A percentile compares a stretch with the other conserved stretches of the same genome.
Evolutionary conservation across 2,113 vertebrate genomes (phyloP).

Genomic region (Chrysemys picta): DNA sequence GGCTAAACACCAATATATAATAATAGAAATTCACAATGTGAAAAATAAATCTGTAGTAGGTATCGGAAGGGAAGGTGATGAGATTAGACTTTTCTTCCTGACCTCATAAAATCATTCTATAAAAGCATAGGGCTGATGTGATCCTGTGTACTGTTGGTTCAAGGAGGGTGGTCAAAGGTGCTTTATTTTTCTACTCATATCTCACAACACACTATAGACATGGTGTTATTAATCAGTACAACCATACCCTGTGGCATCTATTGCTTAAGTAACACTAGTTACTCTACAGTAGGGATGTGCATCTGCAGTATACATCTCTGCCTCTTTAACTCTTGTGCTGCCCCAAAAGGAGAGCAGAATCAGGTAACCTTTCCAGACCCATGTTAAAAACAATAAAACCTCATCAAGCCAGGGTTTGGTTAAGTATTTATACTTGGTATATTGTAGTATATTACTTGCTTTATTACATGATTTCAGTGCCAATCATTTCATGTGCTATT

Average conservation of each 20-base stretch:
- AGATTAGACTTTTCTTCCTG: fast-evolving
- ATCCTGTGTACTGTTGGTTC: background rate
- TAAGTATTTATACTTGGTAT: background rate
- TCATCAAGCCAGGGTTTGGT: background rate
- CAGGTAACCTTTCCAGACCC: conserved; percentile 32
- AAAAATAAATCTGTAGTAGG: background rate
- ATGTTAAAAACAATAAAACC: conserved; percentile 21
- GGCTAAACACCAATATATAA: background rate
- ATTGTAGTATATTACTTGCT: background rate
- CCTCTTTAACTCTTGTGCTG: conserved; percentile 32
- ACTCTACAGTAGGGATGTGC: conserved; percentile 18
- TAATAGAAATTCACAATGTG: background rate
- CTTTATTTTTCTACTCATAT: conserved; percentile 48
- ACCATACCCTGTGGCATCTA: conserved; percentile 21
- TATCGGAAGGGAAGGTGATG: background rate
- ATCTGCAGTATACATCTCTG: background rate
- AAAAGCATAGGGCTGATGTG: background rate
- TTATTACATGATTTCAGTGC: conserved; percentile 51
- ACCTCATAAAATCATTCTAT: background rate
- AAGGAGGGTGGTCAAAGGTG: background rate
- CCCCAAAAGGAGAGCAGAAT: conserved; percentile 42
- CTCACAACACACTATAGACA: background rate
- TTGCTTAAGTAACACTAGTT: conserved; percentile 45
- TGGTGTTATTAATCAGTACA: conserved; percentile 3
- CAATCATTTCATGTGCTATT: background rate